Conservation (phyloP, 2,113 vertebrate genomes). For the Amia ocellicauda region DNA sequence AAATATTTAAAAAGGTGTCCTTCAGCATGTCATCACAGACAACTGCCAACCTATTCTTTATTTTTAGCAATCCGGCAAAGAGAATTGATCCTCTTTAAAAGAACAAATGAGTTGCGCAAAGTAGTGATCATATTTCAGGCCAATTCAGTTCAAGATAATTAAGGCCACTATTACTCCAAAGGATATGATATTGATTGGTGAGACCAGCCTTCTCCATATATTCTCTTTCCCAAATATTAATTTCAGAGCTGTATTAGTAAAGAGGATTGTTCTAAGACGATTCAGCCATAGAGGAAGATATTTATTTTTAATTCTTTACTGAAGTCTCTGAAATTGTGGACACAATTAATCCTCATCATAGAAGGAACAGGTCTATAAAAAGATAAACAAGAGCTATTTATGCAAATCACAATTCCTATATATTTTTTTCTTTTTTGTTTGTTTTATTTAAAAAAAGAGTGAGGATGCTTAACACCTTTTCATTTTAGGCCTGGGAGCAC, state of each 20-base stretch:
- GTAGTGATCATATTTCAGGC: slow-evolving; percentile 66
- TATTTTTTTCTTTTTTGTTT: too few relatives aligned
- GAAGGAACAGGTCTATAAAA: slow-evolving; percentile 12
- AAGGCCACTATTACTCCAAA: slow-evolving; percentile 57
- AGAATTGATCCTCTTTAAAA: slow-evolving; percentile 67
- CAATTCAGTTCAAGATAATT: slow-evolving; percentile 61
- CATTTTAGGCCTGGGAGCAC: too few relatives aligned
- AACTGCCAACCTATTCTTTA: slow-evolving; percentile 45
- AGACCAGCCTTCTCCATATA: slow-evolving; percentile 40
- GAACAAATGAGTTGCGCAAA: slow-evolving; percentile 63
- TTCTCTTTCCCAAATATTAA: slow-evolving; percentile 35
- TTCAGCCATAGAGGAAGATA: neutral
- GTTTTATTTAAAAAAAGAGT: too few relatives aligned
- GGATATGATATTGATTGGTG: slow-evolving; percentile 51
- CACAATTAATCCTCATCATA: slow-evolving; percentile 28
- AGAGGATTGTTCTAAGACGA: slow-evolving; percentile 5
- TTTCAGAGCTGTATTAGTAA: slow-evolving; percentile 27
- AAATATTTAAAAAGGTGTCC: slow-evolving; percentile 58
- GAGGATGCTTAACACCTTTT: too few relatives aligned
- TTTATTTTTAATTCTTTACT: too few relatives aligned
- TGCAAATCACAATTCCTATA: too few relatives aligned
- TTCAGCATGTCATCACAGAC: slow-evolving; percentile 35
- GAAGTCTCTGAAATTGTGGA: slow-evolving; percentile 10
- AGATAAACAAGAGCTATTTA: too few relatives aligned
- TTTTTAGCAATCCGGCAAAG: slow-evolving; percentile 52